Conservation (phyloP, 2,797 vertebrate species). For the Eulemur albifrons region DNA sequence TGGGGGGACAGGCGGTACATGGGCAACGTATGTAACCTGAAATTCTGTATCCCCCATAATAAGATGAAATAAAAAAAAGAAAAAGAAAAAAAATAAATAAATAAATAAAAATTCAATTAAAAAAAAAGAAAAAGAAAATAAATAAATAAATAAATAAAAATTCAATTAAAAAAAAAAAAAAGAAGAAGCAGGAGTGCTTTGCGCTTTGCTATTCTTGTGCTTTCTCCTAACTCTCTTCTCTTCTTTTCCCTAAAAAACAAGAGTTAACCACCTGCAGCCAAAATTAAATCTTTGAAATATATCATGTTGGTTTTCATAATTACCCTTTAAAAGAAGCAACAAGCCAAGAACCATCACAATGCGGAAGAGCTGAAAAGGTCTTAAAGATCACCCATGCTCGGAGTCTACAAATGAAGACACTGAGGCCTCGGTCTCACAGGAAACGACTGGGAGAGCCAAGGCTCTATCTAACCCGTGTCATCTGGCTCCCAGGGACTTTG, state of each 20-base stretch:
- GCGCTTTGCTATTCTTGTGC: not conserved
- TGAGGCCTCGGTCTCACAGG: not conserved
- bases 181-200: not conserved
- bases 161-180: too few species aligned
- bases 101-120: too few species aligned
- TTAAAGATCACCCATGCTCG: not conserved
- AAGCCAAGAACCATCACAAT: not conserved
- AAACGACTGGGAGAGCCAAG: not conserved
- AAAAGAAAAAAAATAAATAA: too few species aligned
- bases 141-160: too few species aligned
- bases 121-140: too few species aligned
- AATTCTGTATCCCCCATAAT: too few species aligned
- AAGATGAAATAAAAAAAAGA: too few species aligned
- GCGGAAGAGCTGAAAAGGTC: not conserved
- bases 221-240: not conserved
- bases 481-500: not conserved
- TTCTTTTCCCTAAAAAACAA: not conserved
- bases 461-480: not conserved
- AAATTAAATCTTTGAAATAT: slow-evolving; percentile 69
- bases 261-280: not conserved
- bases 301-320: slow-evolving; percentile 57
- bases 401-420: not conserved
- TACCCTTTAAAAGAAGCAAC: slow-evolving; percentile 1
- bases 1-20: too few species aligned
- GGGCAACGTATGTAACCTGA: too few species aligned